Evolutionary conservation across 2,888 invertebrate species (phyloP), one percentile per base, ranked within the genome.

Genomic region (Nymphalis c-album): DNA sequence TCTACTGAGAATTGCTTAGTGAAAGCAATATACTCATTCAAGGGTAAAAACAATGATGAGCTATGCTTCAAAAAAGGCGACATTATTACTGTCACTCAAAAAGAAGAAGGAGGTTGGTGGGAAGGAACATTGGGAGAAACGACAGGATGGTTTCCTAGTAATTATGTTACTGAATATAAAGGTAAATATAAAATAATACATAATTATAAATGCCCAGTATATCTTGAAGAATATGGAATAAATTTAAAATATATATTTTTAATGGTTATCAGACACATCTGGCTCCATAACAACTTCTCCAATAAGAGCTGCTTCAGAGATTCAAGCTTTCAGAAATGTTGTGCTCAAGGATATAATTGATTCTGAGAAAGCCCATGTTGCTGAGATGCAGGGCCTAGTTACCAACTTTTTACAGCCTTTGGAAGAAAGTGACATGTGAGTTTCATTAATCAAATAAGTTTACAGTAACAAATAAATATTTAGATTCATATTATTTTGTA

Each of bases 21-120:
- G 64, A 96, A 97, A 88, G 98, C 98, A 70, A 94, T 98, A 78
- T 98, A 96, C 91, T 95, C 97, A 69, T 99, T 98, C 88, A 97
- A 97, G 91, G 98, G 98, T 74, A 96, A 96, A 85, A 99, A 99
- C 85, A 99, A 99, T 92, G 99, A 99, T 92, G 99, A 99, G 94
- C 90, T 99, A 76, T 97, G 97, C 84, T 98, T 99, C 88, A 96
- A 96, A 79, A 99, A 98, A 88, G 98, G 98, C 64, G 99, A 99
- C 88, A 93, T 98, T 75, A 99, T 99, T 77, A 98, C 98, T 48
- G 96, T 99, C 67, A 98, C 99, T 46, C 99, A 99, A 88, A 95
- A 95, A 69, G 96, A 97, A 81, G 98, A 99, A 81, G 99, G 98
- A 64, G 99, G 99, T 55, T 99, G 99, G 99, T 99, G 99, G 99